Conservation (phyloP, 2,797 vertebrate genomes). For the Acanthopagrus latus region DNA sequence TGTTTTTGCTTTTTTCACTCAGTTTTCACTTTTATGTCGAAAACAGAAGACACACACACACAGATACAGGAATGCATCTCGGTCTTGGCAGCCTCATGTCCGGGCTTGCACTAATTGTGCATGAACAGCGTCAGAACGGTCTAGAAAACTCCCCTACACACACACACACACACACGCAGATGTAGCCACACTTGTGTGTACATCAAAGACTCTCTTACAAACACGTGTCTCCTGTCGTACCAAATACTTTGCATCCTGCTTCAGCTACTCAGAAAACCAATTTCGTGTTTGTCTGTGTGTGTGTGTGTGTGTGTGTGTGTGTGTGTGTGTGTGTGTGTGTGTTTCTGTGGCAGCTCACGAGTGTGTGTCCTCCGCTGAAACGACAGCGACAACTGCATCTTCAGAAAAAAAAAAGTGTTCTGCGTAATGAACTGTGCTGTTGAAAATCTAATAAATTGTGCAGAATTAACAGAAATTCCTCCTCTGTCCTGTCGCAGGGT, state of each 20-base stretch:
- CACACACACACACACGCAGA: background rate
- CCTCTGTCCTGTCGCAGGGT: conserved; percentile 86
- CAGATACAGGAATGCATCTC: conserved; percentile 72
- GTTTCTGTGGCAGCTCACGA: background rate
- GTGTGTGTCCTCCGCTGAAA: background rate
- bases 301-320: background rate
- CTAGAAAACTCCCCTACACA: conserved; percentile 25
- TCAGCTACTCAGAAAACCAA: conserved; percentile 31
- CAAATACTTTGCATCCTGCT: conserved; percentile 62
- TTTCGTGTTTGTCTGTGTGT: background rate
- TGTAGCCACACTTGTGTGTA: conserved; percentile 30
- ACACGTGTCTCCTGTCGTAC: conserved; percentile 41
- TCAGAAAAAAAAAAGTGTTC: background rate
- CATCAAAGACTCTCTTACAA: conserved; percentile 56
- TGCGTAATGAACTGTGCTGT: background rate
- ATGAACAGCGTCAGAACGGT: conserved; percentile 48
- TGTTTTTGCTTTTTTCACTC: conserved; percentile 4
- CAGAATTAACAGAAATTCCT: conserved; percentile 67
- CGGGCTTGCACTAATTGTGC: conserved; percentile 68
- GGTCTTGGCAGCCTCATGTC: conserved; percentile 68
- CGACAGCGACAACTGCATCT: background rate
- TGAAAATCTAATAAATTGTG: conserved; percentile 21
- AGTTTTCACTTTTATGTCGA: conserved; percentile 27
- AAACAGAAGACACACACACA: conserved; percentile 13
- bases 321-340: background rate